Evolutionary conservation across 2,888 invertebrate species (phyloP).

Genomic region (Andrena trimmerana): DNA sequence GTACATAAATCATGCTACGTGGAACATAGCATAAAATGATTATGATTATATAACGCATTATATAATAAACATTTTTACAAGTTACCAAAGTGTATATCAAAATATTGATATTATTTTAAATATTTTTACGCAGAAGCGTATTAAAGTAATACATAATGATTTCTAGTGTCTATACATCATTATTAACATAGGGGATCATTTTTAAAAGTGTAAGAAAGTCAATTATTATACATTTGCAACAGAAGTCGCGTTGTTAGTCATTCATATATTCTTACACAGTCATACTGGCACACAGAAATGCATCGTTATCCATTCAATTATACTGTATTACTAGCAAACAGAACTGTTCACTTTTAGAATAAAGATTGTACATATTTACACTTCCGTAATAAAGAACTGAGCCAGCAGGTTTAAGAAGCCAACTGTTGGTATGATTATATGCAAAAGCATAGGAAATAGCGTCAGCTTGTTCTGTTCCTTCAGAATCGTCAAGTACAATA

Average conservation of each 20-base stretch:
- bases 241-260: neutral
- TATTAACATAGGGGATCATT: neutral
- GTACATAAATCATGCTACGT: constrained; percentile 46
- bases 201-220: too few species aligned
- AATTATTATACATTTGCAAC: neutral
- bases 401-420: constrained; percentile 92
- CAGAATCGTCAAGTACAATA: constrained; percentile 91
- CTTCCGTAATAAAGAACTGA: constrained; percentile 90
- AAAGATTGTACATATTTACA: constrained; percentile 43
- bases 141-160: constrained; percentile 4
- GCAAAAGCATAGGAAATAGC: constrained; percentile 86
- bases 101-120: constrained; percentile 20
- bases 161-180: neutral
- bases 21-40: constrained; percentile 6
- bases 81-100: neutral
- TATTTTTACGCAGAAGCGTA: constrained; percentile 18
- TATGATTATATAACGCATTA: neutral
- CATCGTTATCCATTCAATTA: neutral
- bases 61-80: neutral
- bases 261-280: constrained; percentile 10
- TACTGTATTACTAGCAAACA: constrained; percentile 25
- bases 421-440: constrained; percentile 89
- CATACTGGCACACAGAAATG: neutral
- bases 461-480: constrained; percentile 88
- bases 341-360: neutral